These are phyloP conservation scores for Coelinius sp. DNA, from an alignment of 2,888 invertebrate genomes.

Conservation along the genomic window DNA sequence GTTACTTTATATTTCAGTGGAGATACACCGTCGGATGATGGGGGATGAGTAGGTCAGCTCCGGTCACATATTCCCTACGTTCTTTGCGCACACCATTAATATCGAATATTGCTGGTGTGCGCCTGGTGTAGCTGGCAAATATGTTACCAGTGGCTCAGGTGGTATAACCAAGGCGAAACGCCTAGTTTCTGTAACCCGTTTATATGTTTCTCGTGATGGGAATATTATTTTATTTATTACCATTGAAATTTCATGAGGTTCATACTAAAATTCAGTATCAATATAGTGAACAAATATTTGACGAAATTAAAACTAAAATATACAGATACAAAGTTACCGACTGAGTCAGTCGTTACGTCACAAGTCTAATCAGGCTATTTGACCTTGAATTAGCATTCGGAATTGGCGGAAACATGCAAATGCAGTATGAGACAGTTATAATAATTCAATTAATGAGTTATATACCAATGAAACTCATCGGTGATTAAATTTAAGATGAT, in stretches of 20 bases:
- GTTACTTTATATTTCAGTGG: constrained; percentile 12
- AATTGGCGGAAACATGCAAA: neutral
- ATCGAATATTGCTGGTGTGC: constrained; percentile 23
- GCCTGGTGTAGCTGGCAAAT: constrained; percentile 22
- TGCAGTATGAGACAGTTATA: neutral
- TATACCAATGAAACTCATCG: neutral
- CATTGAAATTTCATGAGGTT: constrained; percentile 12
- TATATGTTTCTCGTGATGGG: neutral
- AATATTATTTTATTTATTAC: constrained; percentile 4
- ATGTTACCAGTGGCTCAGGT: constrained; percentile 19
- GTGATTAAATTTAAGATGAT: neutral
- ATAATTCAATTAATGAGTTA: neutral
- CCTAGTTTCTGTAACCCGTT: neutral
- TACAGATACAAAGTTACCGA: no score
- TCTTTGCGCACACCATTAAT: constrained; percentile 27
- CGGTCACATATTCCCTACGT: neutral
- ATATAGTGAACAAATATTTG: neutral
- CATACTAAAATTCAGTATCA: neutral
- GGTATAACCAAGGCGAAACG: constrained; percentile 15
- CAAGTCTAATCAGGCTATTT: neutral
- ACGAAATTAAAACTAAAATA: neutral
- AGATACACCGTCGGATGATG: neutral
- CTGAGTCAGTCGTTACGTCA: neutral
- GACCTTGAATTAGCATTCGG: constrained; percentile 3
- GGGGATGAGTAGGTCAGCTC: neutral